Base-by-base conservation (phyloP, 2,888 invertebrate genomes). In the Dryobotodes eremita region DNA sequence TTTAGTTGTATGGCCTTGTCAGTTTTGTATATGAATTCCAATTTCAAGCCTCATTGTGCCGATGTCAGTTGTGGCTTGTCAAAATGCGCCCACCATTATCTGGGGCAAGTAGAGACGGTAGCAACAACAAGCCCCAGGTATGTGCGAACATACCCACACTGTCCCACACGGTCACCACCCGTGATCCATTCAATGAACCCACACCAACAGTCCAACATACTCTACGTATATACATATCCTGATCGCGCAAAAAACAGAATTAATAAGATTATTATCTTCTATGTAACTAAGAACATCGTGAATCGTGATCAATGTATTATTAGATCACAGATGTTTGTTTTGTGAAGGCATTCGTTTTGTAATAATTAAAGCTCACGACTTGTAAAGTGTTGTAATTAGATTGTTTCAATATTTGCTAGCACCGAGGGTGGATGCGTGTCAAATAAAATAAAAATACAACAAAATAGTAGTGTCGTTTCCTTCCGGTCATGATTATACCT, bases 221-320 rank as follows among this genome's bases (percentile, higher is more conserved):
- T 46, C 10, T 46, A 46, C 77, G n/a, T n/a, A 53, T 68, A 59
- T 26, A 74, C 66, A 61, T 55, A 79, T 76, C 75, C 80, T 76
- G 72, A 79, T 65, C 15, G 23, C 13, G 36, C 68, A 86, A 87
- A 85, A 84, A 79, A 64, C 13, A 10, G 48, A 68, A 71, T 84
- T 71, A 75, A 77, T 82, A 36, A 61, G 42, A 70, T 74, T 46
- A 55, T 73, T 61, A 70, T 86, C 50, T 64, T 10, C 10, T 55
- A 23, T 31, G 46, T 55, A 48, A 17, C 20, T 64, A 42, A 79
- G 84, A 84, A 20, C 79, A 84, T 48, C 46, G 65, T 53, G 84
- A 66, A 26, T 84, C 79, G 79, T 84, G 79, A 59, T 66, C 46
- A 7, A 31, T 53, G 84, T 26, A 71, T 69, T 48, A 48, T 64